Base-by-base conservation (phyloP, 1,140 invertebrate species). In the Caenorhabditis inopinata region DNA sequence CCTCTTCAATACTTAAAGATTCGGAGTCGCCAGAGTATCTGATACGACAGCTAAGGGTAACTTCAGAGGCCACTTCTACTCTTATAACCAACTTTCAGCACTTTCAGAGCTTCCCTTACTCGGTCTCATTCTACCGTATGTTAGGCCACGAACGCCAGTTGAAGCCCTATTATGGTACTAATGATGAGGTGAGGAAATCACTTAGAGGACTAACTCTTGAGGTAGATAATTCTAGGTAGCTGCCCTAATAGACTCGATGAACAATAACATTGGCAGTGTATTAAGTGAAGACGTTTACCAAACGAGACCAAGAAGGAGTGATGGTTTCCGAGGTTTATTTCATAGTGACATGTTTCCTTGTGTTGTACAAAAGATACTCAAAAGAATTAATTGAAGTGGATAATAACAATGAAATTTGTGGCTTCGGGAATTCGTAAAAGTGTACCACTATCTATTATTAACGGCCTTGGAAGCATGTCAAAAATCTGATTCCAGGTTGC, bases 21-120 rank as follows among this genome's bases (percentile, higher is more conserved):
- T 25, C 27, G 3, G 27, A 18, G 27, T n/a, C 53, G 2, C 53
- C 53, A 58, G 27, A 58, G 27, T n/a, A 16, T n/a, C 16, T 53
- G 49, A 23, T n/a, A 9, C 58, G 58, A 21, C 58, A 68, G n/a
- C 32, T 68, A 12, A n/a, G 58, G 58, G 58, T 68, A 32, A 4
- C 6, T 32, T 38, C 1, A 1, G 49, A 9, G 6, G 23, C n/a
- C 6, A 38, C 12, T 12, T 38, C 32, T 7, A n/a, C 7, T 18
- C 7, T 7, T 21, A 2, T 21, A 42, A 38, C 5, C 16, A 16
- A n/a, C 2, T 32, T 58, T 68, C 32, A 68, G 58, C 58, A 68
- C 38, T 47, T 81, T 76, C 80, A 81, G 80, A 76, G 74, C n/a
- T 81, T 81, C 38, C 80, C 80, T 1, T 81, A 81, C 75, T 77